phyloP scores from a whole-genome alignment of 2,888 invertebrate genomes.

The Chymomyza caudatula region DNA sequence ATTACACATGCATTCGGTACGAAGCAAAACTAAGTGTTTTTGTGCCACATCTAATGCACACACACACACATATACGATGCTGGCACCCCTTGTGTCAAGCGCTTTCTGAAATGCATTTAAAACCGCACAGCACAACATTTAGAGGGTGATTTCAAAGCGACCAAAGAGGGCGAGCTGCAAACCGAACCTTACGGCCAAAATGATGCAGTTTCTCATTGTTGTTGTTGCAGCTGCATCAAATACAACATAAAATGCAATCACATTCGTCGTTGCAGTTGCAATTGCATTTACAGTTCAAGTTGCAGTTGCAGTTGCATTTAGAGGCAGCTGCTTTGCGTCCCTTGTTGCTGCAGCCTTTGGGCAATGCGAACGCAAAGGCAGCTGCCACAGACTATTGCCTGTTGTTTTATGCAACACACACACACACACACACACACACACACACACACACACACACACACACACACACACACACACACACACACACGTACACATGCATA shows the following conservation, averaged over 20 bases:
- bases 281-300: neutral
- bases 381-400: neutral
- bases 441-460: neutral
- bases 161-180: neutral
- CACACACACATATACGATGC: neutral
- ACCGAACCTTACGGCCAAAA: neutral
- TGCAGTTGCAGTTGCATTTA: neutral
- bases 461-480: neutral
- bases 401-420: neutral
- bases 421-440: neutral
- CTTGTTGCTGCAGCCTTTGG: conserved; percentile 1
- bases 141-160: neutral
- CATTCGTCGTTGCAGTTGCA: neutral
- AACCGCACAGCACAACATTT: neutral
- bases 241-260: neutral
- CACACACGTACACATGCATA: neutral
- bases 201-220: neutral
- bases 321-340: conserved; percentile 15
- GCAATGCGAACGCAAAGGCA: neutral
- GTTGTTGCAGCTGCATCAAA: conserved; percentile 8
- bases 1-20: neutral
- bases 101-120: neutral
- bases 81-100: neutral
- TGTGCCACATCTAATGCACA: neutral
- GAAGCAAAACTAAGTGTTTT: neutral